Evolutionary conservation across 2,888 invertebrate species (phyloP), one percentile per base, ranked within the genome.

Genomic region (Alcis repandata): DNA sequence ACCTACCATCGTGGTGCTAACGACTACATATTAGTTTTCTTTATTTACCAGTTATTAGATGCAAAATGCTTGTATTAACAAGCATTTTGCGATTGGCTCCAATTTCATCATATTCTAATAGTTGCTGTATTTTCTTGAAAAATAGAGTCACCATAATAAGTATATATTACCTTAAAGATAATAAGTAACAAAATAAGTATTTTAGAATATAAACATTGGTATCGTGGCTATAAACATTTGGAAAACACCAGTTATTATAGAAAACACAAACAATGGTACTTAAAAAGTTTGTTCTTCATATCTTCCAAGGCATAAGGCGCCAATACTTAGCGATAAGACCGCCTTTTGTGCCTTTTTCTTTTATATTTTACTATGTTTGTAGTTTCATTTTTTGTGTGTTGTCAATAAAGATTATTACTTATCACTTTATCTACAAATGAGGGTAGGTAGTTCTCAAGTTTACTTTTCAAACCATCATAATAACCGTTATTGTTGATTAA

Each of bases 401-500:
- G n/a, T n/a, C n/a, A n/a, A n/a, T n/a, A n/a, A 1, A n/a, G 13
- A 1, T 15, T 1, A 49, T 6, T 20, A n/a, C 2, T 33, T n/a
- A 33, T 20, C 36, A 13, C 11, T 17, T 43, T n/a, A 38, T 22
- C 20, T 10, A 27, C 53, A 53, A 53, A 15, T 9, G 27, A 15
- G 40, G 53, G 53, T 53, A 53, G 53, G 53, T 53, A 53, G 53
- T 53, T 53, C 7, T 10, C 10, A 33, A 38, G 20, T 40, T n/a
- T 4, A 11, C 20, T 2, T 41, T 33, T 41, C 33, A 51, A 51
- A 17, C 15, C 13, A 33, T 59, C n/a, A 57, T 32, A 32, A 15
- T 7, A 54, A 54, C 54, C 54, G 54, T 54, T 60, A 53, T 40
- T 52, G 58, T 52, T 43, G 51, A 59, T 41, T 20, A 43, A 43